phyloP scores from a whole-genome alignment of 2,888 invertebrate genomes.

The Philhelius pedissequus region DNA sequence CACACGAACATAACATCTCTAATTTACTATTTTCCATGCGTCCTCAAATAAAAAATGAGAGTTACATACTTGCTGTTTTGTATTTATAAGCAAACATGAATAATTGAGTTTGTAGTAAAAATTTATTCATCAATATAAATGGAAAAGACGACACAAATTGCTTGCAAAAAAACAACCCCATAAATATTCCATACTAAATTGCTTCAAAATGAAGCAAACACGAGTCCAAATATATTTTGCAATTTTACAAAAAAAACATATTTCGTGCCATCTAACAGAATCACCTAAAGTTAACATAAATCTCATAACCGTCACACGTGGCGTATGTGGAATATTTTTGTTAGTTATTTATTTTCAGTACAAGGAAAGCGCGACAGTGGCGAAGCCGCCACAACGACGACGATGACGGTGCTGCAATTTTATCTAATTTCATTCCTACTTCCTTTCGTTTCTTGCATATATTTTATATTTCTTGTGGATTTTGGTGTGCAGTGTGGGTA shows the following conservation, averaged over 20 bases:
- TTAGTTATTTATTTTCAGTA: neutral
- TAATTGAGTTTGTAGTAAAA: neutral
- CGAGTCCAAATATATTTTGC: neutral
- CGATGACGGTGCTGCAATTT: neutral
- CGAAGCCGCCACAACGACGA: neutral
- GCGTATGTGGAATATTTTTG: conserved; percentile 12
- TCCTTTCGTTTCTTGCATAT: neutral
- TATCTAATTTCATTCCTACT: neutral
- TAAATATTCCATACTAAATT: conserved; percentile 6
- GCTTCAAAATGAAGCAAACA: neutral
- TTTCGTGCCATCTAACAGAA: neutral
- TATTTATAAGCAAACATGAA: neutral
- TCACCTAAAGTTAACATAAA: neutral
- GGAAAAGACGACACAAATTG: conserved; percentile 17
- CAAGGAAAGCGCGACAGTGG: neutral
- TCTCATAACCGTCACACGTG: neutral
- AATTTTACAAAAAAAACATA: neutral
- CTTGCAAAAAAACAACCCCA: conserved; percentile 16
- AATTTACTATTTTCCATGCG: too few relatives aligned
- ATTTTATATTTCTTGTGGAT: neutral
- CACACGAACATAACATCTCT: too few relatives aligned
- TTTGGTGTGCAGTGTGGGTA: neutral
- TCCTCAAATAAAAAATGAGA: too few relatives aligned
- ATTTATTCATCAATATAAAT: conserved; percentile 19
- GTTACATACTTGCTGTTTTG: too few relatives aligned